phyloP scores from a whole-genome alignment of 2,113 vertebrate genomes.

The Pristiophorus japonicus region DNA sequence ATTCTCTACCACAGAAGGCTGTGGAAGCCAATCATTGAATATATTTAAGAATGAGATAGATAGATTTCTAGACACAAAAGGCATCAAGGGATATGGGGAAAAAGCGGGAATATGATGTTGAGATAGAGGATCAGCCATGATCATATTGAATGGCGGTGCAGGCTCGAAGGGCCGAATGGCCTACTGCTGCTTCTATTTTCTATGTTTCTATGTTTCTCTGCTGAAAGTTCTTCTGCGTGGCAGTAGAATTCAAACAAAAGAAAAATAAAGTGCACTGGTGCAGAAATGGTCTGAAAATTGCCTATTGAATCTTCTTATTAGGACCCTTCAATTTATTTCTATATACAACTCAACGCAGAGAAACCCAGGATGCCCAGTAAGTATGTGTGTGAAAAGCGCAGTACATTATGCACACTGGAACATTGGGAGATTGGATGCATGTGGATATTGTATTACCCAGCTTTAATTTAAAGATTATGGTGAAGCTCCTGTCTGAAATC shows the following conservation, averaged over 20 bases:
- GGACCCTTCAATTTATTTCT: background rate
- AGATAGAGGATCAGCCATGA: too few species aligned
- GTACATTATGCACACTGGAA: background rate
- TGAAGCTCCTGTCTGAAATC: background rate
- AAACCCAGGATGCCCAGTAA: background rate
- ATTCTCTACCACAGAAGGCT: too few species aligned
- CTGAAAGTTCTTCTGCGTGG: background rate
- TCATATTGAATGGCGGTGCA: too few species aligned
- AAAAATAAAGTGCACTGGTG: background rate
- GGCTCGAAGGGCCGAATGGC: too few species aligned
- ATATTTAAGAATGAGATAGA: too few species aligned
- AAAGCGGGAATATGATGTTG: too few species aligned
- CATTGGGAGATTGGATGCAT: background rate
- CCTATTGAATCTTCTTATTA: background rate
- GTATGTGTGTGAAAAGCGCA: background rate
- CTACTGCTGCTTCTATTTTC: too few species aligned
- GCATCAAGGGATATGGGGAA: too few species aligned
- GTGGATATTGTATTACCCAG: background rate
- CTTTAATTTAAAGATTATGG: background rate
- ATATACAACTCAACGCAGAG: background rate
- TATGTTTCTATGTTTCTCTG: too few species aligned
- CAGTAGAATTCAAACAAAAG: background rate
- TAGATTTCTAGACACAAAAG: too few species aligned
- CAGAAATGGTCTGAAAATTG: background rate
- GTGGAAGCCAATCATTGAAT: too few species aligned